Evolutionary conservation across 2,888 invertebrate genomes (phyloP).

Genomic region (Cheilosia vernalis): DNA sequence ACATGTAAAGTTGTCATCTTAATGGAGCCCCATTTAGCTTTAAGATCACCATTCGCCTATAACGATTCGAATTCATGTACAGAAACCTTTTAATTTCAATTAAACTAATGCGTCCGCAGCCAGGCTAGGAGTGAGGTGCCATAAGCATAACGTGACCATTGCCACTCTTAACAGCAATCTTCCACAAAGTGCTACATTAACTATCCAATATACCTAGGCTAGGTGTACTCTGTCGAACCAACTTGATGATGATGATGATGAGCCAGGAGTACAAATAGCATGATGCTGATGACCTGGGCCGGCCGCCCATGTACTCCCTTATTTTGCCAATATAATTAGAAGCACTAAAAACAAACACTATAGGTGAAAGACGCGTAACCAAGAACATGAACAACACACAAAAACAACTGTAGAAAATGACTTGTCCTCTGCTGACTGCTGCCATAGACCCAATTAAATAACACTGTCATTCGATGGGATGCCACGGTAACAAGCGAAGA

Average conservation of each 20-base stretch:
- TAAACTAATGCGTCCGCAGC: conserved; percentile 44
- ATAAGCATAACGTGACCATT: conserved; percentile 53
- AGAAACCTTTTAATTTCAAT: conserved; percentile 50
- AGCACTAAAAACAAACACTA: conserved; percentile 68
- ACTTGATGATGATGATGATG: conserved; percentile 50
- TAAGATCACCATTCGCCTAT: conserved; percentile 1
- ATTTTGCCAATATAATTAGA: conserved; percentile 56
- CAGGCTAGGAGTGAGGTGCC: conserved; percentile 11
- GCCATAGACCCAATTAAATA: conserved; percentile 61
- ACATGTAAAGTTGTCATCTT: neutral
- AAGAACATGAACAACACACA: conserved; percentile 53
- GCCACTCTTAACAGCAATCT: conserved; percentile 34
- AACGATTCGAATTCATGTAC: neutral
- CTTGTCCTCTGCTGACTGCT: conserved; percentile 16
- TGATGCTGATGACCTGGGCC: conserved; percentile 51
- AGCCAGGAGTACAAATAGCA: conserved; percentile 28
- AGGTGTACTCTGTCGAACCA: neutral
- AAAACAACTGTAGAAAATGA: conserved; percentile 23
- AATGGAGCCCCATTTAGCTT: neutral
- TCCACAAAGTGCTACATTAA: conserved; percentile 50
- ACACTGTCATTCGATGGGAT: conserved; percentile 70
- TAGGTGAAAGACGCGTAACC: conserved; percentile 69
- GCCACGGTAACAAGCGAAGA: conserved; percentile 62
- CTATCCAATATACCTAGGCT: conserved; percentile 21
- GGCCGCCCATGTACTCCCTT: conserved; percentile 10